phyloP scores from a whole-genome alignment of 2,888 invertebrate genomes.

The Syrphus vitripennis region DNA sequence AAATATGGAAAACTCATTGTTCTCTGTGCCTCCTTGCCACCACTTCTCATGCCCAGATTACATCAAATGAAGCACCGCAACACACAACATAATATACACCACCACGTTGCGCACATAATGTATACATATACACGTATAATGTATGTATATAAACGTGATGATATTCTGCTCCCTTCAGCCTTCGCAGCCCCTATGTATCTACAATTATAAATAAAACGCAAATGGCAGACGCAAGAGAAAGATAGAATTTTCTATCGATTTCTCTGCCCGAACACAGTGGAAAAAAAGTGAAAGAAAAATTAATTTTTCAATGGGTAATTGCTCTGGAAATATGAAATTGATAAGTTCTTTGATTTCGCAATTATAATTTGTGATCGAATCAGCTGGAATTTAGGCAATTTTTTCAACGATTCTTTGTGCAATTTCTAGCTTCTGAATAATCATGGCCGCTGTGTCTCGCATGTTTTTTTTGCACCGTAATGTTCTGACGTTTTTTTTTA shows the following conservation, averaged over 20 bases:
- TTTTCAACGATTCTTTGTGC: neutral
- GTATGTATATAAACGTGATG: neutral
- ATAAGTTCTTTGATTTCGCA: neutral
- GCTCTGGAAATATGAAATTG: neutral
- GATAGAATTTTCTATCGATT: slow-evolving; percentile 75
- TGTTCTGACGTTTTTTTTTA: slow-evolving; percentile 51
- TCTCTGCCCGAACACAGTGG: slow-evolving; percentile 71
- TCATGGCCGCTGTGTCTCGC: slow-evolving; percentile 57
- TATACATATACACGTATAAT: neutral
- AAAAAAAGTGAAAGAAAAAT: neutral
- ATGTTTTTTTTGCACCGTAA: slow-evolving; percentile 64
- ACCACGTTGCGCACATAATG: slow-evolving; percentile 38
- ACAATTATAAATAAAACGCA: slow-evolving; percentile 62
- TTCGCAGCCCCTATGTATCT: slow-evolving; percentile 13
- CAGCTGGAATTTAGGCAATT: neutral
- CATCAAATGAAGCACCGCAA: slow-evolving; percentile 61
- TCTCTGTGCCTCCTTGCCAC: neutral
- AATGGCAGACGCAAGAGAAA: slow-evolving; percentile 62
- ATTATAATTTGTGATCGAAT: neutral
- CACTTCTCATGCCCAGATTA: slow-evolving; percentile 31
- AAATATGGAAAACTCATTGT: slow-evolving; percentile 18
- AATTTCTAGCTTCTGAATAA: slow-evolving; percentile 13
- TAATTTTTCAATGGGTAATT: neutral
- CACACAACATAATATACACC: slow-evolving; percentile 24
- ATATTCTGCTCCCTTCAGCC: neutral